phyloP scores from a whole-genome alignment of 1,140 invertebrate genomes.

The Meteorus sp. region DNA sequence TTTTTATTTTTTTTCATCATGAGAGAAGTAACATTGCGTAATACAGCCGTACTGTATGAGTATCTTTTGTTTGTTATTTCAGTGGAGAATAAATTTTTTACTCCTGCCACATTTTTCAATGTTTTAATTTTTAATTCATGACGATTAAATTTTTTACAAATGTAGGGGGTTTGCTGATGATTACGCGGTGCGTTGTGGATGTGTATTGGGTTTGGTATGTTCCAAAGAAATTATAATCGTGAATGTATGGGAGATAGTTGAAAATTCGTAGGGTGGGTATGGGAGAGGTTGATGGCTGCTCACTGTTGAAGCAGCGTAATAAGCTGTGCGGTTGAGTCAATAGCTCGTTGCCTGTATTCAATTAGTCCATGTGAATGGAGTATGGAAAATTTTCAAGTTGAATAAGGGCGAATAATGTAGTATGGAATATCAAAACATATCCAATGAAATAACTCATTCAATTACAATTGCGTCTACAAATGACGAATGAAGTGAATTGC shows the following conservation, averaged over 20 bases:
- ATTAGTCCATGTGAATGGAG: conserved; percentile 5
- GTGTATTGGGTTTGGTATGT: neutral
- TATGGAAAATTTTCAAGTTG: conserved; percentile 11
- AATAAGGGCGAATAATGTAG: neutral
- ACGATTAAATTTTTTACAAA: no score
- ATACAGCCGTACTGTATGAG: no score
- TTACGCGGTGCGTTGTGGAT: neutral
- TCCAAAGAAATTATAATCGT: no score
- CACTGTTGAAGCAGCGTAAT: conserved; percentile 22
- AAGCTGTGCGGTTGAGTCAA: conserved; percentile 20
- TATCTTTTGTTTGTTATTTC: no score
- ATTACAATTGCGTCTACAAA: neutral
- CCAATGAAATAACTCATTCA: conserved; percentile 8
- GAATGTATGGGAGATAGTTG: neutral
- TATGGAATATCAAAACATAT: neutral
- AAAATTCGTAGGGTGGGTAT: neutral
- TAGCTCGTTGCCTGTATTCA: conserved; percentile 28
- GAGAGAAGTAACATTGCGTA: no score
- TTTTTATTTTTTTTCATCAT: no score
- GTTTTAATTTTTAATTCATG: no score
- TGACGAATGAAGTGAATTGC: no score
- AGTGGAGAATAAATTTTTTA: no score
- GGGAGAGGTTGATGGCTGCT: neutral
- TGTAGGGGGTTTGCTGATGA: neutral
- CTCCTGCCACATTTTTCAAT: no score